These are phyloP conservation scores for Temnothorax ravouxi DNA, from an alignment of 2,888 invertebrate species.

Conservation along the genomic window DNA sequence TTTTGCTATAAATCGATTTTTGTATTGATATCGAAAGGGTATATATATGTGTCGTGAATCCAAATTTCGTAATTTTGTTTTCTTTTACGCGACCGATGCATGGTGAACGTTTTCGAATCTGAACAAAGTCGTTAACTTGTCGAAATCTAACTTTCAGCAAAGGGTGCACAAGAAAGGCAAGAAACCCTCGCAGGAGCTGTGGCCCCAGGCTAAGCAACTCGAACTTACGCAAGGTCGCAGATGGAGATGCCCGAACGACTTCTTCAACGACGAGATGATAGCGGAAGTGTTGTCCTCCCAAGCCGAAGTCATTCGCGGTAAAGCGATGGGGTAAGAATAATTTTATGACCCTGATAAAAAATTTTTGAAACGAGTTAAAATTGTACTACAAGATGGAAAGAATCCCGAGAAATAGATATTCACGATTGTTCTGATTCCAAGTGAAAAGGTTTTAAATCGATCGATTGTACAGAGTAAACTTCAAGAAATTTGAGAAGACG, in stretches of 20 bases:
- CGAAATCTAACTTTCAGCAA: constrained; percentile 75
- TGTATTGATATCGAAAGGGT: not conserved
- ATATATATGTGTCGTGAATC: not conserved
- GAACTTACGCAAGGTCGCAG: constrained; percentile 92
- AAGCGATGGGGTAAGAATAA: constrained; percentile 92
- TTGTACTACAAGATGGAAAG: not conserved
- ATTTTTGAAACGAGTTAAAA: not conserved
- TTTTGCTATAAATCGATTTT: not conserved
- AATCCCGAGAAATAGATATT: not conserved
- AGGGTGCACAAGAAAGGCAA: constrained; percentile 77
- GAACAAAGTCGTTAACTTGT: not conserved
- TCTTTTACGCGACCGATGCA: constrained; percentile 21
- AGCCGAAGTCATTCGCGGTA: constrained; percentile 94
- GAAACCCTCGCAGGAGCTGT: constrained; percentile 83
- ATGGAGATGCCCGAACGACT: constrained; percentile 94
- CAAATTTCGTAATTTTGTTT: not conserved
- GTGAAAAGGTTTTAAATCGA: constrained; percentile 30
- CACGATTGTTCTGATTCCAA: not conserved
- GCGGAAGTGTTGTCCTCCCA: constrained; percentile 94
- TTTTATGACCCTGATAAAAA: not conserved
- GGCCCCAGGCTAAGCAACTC: constrained; percentile 90
- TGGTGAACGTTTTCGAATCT: not conserved
- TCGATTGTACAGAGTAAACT: constrained; percentile 91
- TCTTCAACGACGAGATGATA: constrained; percentile 96
- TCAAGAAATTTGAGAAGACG: constrained; percentile 94